Conservation (phyloP, 92 coral and sea anemone species). For the Nematostella vectensis region DNA sequence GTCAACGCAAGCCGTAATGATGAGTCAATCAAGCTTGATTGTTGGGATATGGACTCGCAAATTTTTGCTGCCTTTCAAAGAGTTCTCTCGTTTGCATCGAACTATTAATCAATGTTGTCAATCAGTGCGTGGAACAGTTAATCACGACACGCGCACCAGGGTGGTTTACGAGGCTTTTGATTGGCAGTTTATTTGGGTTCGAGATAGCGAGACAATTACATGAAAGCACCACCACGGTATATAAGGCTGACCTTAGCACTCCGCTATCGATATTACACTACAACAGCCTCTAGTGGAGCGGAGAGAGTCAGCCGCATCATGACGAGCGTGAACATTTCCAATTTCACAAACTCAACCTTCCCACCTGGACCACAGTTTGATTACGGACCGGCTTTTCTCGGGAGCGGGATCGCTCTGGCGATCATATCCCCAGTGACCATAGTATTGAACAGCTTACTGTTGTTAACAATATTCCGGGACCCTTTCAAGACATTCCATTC, state of each 20-base stretch:
- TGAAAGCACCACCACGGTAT: no score
- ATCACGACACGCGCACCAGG: neutral
- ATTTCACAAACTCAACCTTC: no score
- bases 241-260: no score
- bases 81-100: neutral
- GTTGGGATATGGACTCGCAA: no score
- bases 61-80: no score
- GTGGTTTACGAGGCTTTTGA: neutral
- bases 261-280: no score
- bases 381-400: slow-evolving; percentile 12
- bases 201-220: neutral
- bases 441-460: slow-evolving; percentile 28
- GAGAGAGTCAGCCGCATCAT: no score
- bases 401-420: slow-evolving; percentile 39
- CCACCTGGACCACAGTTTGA: neutral
- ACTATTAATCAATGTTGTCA: neutral
- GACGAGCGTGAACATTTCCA: no score
- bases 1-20: no score
- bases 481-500: slow-evolving; percentile 54
- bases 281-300: no score
- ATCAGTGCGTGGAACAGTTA: neutral
- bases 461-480: slow-evolving; percentile 48
- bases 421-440: slow-evolving; percentile 43
- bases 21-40: no score
- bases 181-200: neutral